Conservation (phyloP, 2,797 vertebrate species). For the Margarornis squamiger region DNA sequence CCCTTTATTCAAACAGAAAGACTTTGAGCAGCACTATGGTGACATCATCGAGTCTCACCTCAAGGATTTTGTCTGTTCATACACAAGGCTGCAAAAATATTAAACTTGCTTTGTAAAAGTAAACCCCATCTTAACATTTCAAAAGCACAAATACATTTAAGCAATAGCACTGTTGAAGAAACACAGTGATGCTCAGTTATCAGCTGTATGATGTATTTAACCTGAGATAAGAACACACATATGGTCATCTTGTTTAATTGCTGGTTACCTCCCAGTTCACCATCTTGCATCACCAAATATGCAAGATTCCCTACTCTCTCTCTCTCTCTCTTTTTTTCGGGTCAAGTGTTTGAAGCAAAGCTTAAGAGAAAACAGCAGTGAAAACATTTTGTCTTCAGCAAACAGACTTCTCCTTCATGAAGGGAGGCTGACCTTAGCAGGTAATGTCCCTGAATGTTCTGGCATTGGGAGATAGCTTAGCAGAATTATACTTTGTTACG, state of each 20-base stretch:
- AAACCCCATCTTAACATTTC: neutral
- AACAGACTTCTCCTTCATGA: constrained; percentile 86
- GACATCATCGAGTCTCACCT: neutral
- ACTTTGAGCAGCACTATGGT: neutral
- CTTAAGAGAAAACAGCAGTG: constrained; percentile 83
- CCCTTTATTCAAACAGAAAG: neutral
- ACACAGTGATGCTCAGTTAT: neutral
- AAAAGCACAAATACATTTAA: neutral
- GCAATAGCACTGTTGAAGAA: neutral
- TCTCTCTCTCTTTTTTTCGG: neutral
- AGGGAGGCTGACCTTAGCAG: constrained; percentile 84
- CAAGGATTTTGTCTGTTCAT: neutral
- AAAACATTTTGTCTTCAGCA: constrained; percentile 83
- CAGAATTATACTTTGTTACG: neutral
- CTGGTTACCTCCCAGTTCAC: neutral
- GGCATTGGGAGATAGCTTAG: neutral
- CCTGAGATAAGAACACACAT: neutral
- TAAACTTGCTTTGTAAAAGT: neutral
- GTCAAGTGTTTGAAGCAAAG: constrained; percentile 86
- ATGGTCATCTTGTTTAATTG: neutral
- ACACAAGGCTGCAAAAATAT: neutral
- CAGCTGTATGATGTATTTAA: neutral
- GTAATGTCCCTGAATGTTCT: constrained; percentile 59
- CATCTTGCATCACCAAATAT: neutral
- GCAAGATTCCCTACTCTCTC: neutral